Conservation (phyloP, 2,888 invertebrate genomes). For the Linnaemya vulpina region DNA sequence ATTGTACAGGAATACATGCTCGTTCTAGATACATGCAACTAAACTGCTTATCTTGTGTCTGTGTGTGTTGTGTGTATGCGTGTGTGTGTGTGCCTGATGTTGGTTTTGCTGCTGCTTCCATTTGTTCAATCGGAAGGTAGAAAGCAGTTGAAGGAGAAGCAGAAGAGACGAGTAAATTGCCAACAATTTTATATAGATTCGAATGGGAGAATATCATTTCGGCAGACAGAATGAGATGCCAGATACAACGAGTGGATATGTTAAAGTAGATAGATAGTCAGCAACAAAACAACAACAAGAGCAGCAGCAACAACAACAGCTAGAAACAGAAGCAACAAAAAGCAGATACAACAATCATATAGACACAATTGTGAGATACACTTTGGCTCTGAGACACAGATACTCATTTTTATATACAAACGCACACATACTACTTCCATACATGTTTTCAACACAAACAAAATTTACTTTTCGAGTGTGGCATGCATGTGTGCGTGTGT, state of each 20-base stretch:
- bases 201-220: constrained; percentile 46
- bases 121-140: constrained; percentile 55
- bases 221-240: constrained; percentile 73
- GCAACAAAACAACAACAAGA: constrained; percentile 27
- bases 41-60: constrained; percentile 20
- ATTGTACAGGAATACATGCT: not conserved
- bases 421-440: constrained; percentile 21
- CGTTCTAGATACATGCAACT: constrained; percentile 19
- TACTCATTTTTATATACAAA: constrained; percentile 61
- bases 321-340: constrained; percentile 29
- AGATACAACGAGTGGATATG: constrained; percentile 69
- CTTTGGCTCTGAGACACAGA: constrained; percentile 63
- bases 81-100: constrained; percentile 50
- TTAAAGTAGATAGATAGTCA: constrained; percentile 67
- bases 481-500: constrained; percentile 9
- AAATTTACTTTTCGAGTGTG: constrained; percentile 40
- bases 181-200: constrained; percentile 21
- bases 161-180: constrained; percentile 50
- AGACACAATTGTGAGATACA: constrained; percentile 68
- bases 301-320: constrained; percentile 17
- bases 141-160: not conserved
- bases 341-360: constrained; percentile 72
- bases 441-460: constrained; percentile 13
- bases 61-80: constrained; percentile 48
- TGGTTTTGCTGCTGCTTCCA: constrained; percentile 61